These are phyloP conservation scores for Sarcophaga variegata DNA, from an alignment of 2,888 invertebrate species.

Conservation along the genomic window DNA sequence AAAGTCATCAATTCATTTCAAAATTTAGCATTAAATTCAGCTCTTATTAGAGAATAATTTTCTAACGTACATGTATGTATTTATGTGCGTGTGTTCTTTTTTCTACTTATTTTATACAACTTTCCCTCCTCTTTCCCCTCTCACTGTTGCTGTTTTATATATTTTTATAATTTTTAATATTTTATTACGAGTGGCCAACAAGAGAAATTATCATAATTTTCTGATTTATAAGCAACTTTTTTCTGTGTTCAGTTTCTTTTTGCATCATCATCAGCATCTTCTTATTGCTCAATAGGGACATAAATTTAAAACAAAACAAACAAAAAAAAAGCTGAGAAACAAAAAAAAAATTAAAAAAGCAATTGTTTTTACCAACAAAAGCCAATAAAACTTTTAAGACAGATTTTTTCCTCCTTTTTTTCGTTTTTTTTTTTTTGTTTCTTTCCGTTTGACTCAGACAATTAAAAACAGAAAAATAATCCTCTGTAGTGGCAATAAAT, in stretches of 20 bases:
- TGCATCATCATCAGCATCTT: constrained; percentile 41
- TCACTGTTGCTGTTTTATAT: background rate
- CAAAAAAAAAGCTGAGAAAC: background rate
- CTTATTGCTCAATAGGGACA: constrained; percentile 11
- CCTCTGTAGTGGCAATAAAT: too few species aligned
- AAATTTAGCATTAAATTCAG: too few species aligned
- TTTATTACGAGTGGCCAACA: background rate
- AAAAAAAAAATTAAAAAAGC: background rate
- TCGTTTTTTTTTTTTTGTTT: too few species aligned
- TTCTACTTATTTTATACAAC: background rate
- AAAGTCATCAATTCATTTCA: too few species aligned
- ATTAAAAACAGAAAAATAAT: too few species aligned
- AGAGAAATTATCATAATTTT: constrained; percentile 65
- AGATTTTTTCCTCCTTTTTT: background rate
- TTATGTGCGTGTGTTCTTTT: background rate
- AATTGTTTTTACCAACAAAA: background rate
- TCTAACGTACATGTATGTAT: background rate
- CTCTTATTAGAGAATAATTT: too few species aligned
- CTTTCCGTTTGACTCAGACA: too few species aligned
- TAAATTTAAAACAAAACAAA: background rate
- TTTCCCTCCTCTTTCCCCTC: background rate
- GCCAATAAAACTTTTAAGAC: background rate
- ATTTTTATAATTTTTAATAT: constrained; percentile 9
- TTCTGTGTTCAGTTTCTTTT: background rate
- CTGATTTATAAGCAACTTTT: constrained; percentile 53